Percentiles rank a stretch among this genome's conserved stretches.
Conservation (phyloP, 2,888 invertebrate genomes). For the Steinernema hermaphroditum region DNA sequence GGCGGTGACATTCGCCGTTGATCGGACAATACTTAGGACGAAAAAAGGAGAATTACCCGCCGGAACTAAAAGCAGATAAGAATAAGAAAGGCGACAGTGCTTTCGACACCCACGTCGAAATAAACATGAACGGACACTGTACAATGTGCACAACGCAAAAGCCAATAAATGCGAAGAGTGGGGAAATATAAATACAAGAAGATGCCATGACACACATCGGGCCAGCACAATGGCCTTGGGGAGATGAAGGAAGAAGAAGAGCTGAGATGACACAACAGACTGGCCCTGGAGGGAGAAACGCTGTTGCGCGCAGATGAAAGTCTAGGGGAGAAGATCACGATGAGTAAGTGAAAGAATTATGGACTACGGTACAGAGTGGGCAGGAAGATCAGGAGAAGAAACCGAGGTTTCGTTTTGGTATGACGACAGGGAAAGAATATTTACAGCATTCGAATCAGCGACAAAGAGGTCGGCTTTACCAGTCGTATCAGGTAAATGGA, state of each 20-base stretch:
- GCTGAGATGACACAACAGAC: constrained; percentile 15
- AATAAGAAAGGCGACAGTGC: not conserved
- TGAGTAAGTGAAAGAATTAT: constrained; percentile 13
- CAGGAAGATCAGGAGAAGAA: not conserved
- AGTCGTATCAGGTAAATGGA: constrained; percentile 20
- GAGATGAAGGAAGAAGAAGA: not conserved
- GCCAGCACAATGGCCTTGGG: not conserved
- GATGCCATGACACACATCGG: constrained; percentile 10
- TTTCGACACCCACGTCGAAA: constrained; percentile 20
- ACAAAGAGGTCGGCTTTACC: constrained; percentile 15
- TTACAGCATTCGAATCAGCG: constrained; percentile 12
- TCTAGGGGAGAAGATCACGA: constrained; percentile 14
- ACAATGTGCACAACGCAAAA: constrained; percentile 23
- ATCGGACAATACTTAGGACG: not conserved
- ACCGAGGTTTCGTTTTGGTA: constrained; percentile 8
- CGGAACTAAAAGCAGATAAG: constrained; percentile 23
- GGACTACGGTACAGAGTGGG: constrained; percentile 14
- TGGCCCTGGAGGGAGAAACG: not conserved
- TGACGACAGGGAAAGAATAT: constrained; percentile 6
- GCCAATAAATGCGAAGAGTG: not conserved
- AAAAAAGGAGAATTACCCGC: not conserved
- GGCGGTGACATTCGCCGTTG: too few relatives aligned
- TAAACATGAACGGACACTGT: not conserved
- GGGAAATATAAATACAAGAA: constrained; percentile 20
- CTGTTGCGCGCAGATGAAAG: not conserved